Conservation (phyloP, 2,113 vertebrate species). For the Cacatua alba region DNA sequence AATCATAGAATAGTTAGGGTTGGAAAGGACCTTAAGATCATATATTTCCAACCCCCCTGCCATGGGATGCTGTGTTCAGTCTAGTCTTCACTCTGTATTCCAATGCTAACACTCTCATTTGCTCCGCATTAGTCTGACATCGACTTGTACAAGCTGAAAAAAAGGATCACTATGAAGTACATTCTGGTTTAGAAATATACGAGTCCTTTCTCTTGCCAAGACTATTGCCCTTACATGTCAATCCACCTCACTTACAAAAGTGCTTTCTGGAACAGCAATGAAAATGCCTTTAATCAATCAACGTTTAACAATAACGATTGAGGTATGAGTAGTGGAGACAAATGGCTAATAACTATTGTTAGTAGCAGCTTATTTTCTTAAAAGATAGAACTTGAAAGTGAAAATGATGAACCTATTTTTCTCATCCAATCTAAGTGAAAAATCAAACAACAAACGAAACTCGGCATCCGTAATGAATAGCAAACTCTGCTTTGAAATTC, state of each 20-base stretch:
- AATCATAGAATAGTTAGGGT: too few species aligned
- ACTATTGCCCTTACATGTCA: neutral
- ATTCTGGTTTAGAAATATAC: neutral
- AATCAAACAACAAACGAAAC: slow-evolving; percentile 31
- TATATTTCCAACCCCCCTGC: too few species aligned
- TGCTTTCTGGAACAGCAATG: neutral
- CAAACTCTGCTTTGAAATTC: slow-evolving; percentile 31
- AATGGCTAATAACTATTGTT: slow-evolving; percentile 12
- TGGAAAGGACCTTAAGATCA: too few species aligned
- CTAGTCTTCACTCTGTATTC: neutral
- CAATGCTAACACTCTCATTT: neutral
- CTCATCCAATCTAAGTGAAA: slow-evolving; percentile 33
- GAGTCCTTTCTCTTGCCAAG: neutral
- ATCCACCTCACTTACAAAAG: neutral
- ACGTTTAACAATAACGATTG: neutral
- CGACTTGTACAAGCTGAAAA: neutral
- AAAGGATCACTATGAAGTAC: neutral
- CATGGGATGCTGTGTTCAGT: neutral
- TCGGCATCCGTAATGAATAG: slow-evolving; percentile 21
- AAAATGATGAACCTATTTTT: slow-evolving; percentile 48
- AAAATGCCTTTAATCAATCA: slow-evolving; percentile 36
- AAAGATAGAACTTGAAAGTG: slow-evolving; percentile 16
- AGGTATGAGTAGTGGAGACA: neutral
- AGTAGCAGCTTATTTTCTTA: slow-evolving; percentile 38
- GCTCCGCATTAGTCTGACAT: neutral